These are phyloP conservation scores for Desmodus rotundus DNA, from an alignment of 2,113 vertebrate species.

Conservation along the genomic window DNA sequence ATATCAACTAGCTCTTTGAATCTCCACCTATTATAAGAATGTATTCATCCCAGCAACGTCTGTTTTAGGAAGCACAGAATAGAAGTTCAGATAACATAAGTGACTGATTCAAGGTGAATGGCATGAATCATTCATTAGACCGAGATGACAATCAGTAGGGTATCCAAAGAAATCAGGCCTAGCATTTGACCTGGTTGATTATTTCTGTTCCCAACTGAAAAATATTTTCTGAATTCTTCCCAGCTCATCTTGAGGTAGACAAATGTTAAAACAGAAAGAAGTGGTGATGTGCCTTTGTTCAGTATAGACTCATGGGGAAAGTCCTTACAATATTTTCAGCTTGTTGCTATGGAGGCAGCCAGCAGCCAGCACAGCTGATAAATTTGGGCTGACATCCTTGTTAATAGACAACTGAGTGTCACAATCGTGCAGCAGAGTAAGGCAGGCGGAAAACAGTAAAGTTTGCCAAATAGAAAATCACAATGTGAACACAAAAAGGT, in stretches of 20 bases:
- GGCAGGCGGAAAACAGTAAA: not conserved
- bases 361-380: not conserved
- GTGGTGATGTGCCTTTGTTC: slow-evolving; percentile 21
- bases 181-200: slow-evolving; percentile 16
- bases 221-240: slow-evolving; percentile 29
- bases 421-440: not conserved
- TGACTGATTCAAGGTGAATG: not conserved
- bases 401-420: not conserved
- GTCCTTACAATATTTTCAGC: slow-evolving; percentile 35
- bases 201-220: slow-evolving; percentile 35
- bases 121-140: not conserved
- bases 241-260: not conserved
- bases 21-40: not conserved
- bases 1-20: not conserved
- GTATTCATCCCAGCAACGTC: not conserved
- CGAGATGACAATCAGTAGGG: not conserved
- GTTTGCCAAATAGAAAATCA: not conserved
- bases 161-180: slow-evolving; percentile 22
- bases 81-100: not conserved
- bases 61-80: not conserved
- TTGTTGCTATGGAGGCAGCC: slow-evolving; percentile 52
- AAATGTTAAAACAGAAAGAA: slow-evolving; percentile 48
- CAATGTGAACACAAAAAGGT: not conserved
- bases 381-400: not conserved
- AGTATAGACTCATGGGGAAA: slow-evolving; percentile 13